phyloP scores from a whole-genome alignment of 2,888 invertebrate genomes.

The Nemotelus nigrinus region DNA sequence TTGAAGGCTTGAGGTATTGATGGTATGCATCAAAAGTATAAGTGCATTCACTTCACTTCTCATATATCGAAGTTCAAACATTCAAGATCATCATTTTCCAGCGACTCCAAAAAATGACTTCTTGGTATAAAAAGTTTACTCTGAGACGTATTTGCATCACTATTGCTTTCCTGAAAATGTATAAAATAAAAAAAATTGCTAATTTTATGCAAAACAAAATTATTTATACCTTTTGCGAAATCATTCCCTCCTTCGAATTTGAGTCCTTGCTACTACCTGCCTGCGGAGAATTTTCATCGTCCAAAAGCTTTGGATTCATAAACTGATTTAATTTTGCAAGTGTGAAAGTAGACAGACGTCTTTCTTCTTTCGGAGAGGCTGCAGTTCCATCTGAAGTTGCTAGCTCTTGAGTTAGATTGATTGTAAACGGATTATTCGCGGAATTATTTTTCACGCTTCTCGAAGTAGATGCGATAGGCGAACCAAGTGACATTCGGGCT shows the following conservation, averaged over 20 bases:
- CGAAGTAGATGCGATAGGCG: too few relatives aligned
- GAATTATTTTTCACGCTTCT: too few relatives aligned
- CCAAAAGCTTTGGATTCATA: constrained; percentile 22
- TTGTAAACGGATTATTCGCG: too few relatives aligned
- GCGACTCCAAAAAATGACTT: constrained; percentile 42
- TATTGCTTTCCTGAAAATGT: constrained; percentile 18
- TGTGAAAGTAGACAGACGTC: constrained; percentile 8
- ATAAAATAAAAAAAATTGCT: background rate
- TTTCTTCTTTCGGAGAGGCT: too few relatives aligned
- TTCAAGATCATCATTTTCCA: constrained; percentile 44
- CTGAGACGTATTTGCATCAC: constrained; percentile 20
- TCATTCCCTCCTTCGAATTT: background rate
- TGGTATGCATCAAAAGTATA: too few relatives aligned
- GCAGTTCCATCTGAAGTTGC: too few relatives aligned
- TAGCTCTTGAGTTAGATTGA: too few relatives aligned
- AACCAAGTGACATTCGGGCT: background rate
- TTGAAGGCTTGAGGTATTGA: too few relatives aligned
- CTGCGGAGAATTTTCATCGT: background rate
- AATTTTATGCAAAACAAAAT: background rate
- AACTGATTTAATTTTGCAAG: constrained; percentile 34
- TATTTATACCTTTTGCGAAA: constrained; percentile 1
- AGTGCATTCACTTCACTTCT: background rate
- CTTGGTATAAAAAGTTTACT: constrained; percentile 2
- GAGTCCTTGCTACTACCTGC: background rate
- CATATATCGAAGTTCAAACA: constrained; percentile 48